Evolutionary conservation across 2,888 invertebrate genomes (phyloP).

Genomic region (Pristionchus japonicus): DNA sequence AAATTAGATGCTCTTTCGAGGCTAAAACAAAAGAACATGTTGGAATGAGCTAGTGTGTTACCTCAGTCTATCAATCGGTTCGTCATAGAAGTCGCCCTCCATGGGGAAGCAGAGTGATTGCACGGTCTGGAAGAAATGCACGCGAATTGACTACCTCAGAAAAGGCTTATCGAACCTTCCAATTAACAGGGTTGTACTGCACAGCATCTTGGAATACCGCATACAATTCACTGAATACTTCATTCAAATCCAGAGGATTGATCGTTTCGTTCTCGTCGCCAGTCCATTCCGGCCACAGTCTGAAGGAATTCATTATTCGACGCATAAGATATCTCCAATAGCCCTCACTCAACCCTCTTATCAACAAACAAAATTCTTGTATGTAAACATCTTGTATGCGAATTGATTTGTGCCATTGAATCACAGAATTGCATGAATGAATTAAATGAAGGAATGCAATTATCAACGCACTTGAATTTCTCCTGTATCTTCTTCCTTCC

Average conservation of each 20-base stretch:
- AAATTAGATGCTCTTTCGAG: neutral
- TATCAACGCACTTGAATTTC: neutral
- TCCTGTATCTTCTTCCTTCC: slow-evolving; percentile 23
- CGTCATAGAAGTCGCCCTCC: neutral
- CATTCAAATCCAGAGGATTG: neutral
- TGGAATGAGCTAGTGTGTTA: too few relatives aligned
- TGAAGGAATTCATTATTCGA: neutral
- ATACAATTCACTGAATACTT: neutral
- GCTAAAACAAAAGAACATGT: too few relatives aligned
- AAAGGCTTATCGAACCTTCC: too few relatives aligned
- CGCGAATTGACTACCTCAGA: too few relatives aligned
- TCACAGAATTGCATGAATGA: neutral
- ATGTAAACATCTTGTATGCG: too few relatives aligned
- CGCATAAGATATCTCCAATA: too few relatives aligned
- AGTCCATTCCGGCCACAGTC: neutral
- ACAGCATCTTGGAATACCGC: neutral
- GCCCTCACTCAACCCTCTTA: too few relatives aligned
- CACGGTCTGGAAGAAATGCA: neutral
- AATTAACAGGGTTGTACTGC: neutral
- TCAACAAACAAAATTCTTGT: too few relatives aligned
- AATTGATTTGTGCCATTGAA: too few relatives aligned
- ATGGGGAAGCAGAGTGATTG: neutral
- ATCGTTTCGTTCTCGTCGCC: neutral
- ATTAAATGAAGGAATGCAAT: neutral
- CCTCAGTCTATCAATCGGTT: neutral